phyloP scores from a whole-genome alignment of 2,797 vertebrate genomes.

The Columba guinea region DNA sequence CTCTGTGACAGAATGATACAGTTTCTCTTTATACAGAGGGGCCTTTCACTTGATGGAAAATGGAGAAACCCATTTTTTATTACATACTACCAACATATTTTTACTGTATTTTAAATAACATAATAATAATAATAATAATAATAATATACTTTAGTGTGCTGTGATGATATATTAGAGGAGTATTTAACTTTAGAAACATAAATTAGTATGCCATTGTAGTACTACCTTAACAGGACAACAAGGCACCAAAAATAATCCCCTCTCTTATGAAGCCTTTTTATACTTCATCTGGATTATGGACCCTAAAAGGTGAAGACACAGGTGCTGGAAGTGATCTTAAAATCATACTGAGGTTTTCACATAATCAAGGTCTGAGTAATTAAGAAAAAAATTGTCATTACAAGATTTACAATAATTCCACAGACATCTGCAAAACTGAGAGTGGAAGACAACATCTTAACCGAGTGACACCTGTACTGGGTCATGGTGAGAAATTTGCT shows the following conservation, averaged over 20 bases:
- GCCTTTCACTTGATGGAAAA: background rate
- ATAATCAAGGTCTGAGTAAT: background rate
- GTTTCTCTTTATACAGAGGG: background rate
- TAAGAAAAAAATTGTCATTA: background rate
- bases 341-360: background rate
- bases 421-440: fast-evolving
- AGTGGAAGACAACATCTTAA: fast-evolving
- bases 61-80: background rate
- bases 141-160: background rate
- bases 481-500: fast-evolving
- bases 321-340: background rate
- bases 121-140: background rate
- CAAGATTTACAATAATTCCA: background rate
- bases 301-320: background rate
- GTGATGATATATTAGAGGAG: background rate
- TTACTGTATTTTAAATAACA: background rate
- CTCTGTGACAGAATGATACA: conserved; percentile 19
- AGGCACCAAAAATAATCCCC: background rate
- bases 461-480: fast-evolving
- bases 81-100: background rate
- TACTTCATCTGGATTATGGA: background rate
- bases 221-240: background rate
- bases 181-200: background rate
- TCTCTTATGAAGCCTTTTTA: background rate
- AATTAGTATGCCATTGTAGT: background rate